A percentile compares a stretch with the other conserved stretches of the same genome.
Conservation (phyloP, 2,888 invertebrate species). For the Diaperis boleti region DNA sequence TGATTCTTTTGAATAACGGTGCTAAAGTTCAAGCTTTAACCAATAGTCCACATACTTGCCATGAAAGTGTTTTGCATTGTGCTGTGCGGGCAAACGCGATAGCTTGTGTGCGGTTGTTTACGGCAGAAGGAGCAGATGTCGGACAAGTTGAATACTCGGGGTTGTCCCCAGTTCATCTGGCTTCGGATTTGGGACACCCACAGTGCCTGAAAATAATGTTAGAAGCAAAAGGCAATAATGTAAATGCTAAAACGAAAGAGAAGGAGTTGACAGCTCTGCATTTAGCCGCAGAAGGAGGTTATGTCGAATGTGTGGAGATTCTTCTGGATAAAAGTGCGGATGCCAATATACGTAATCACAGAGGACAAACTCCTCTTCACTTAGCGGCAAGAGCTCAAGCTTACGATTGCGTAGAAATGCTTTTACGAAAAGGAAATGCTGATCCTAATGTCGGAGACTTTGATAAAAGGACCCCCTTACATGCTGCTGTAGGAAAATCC, state of each 20-base stretch:
- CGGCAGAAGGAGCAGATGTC: slow-evolving; percentile 80
- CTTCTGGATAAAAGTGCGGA: slow-evolving; percentile 82
- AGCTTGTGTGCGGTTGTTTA: slow-evolving; percentile 83
- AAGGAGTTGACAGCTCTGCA: slow-evolving; percentile 85
- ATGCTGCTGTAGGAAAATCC: slow-evolving; percentile 88
- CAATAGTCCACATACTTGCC: slow-evolving; percentile 72
- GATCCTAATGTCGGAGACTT: slow-evolving; percentile 85
- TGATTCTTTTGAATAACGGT: slow-evolving; percentile 79
- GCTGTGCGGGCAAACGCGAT: slow-evolving; percentile 87
- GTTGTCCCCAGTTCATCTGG: slow-evolving; percentile 83
- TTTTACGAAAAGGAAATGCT: slow-evolving; percentile 80
- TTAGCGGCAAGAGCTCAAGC: slow-evolving; percentile 85
- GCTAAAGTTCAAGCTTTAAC: slow-evolving; percentile 77
- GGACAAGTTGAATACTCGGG: slow-evolving; percentile 82
- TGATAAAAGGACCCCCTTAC: slow-evolving; percentile 84
- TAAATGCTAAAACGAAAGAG: slow-evolving; percentile 78
- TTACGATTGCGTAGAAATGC: slow-evolving; percentile 82
- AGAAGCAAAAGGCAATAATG: slow-evolving; percentile 78
- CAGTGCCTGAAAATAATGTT: slow-evolving; percentile 81
- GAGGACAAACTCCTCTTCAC: slow-evolving; percentile 88
- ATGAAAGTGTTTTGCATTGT: slow-evolving; percentile 85
- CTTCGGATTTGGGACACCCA: slow-evolving; percentile 83
- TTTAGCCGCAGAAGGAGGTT: slow-evolving; percentile 89
- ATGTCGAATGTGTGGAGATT: slow-evolving; percentile 83
- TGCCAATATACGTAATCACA: slow-evolving; percentile 78